These are phyloP conservation scores for Frankliniella intonsa DNA, from an alignment of 2,888 invertebrate species.

Conservation along the genomic window DNA sequence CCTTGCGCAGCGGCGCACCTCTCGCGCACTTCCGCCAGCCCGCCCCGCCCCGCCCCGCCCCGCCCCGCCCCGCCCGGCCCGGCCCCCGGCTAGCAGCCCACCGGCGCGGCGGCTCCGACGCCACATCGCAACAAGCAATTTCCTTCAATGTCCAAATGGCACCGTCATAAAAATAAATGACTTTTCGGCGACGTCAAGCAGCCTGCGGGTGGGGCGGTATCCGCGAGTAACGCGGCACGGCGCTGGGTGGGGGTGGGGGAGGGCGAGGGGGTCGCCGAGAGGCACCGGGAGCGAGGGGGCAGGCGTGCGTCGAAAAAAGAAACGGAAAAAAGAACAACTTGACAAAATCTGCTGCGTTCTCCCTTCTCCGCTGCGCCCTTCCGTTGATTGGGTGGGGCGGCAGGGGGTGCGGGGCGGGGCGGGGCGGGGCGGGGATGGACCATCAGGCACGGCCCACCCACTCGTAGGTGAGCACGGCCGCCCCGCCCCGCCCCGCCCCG, in stretches of 20 bases:
- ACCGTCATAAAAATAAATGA: constrained; percentile 24
- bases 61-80: neutral
- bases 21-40: neutral
- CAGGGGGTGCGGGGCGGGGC: too few species aligned
- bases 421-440: too few species aligned
- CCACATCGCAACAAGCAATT: constrained; percentile 11
- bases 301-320: neutral
- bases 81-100: neutral
- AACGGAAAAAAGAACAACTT: too few species aligned
- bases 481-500: neutral
- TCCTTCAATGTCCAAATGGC: constrained; percentile 25
- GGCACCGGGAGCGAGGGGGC: neutral
- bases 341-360: neutral
- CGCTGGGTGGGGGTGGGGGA: neutral
- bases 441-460: too few species aligned
- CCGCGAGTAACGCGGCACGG: neutral
- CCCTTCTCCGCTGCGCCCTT: neutral
- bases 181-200: constrained; percentile 19
- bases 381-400: too few species aligned
- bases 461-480: neutral
- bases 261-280: neutral
- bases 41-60: neutral
- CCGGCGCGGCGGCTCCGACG: neutral
- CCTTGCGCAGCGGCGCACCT: neutral
- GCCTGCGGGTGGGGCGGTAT: neutral